Conservation (phyloP, 2,113 vertebrate species). For the Rissa tridactyla region DNA sequence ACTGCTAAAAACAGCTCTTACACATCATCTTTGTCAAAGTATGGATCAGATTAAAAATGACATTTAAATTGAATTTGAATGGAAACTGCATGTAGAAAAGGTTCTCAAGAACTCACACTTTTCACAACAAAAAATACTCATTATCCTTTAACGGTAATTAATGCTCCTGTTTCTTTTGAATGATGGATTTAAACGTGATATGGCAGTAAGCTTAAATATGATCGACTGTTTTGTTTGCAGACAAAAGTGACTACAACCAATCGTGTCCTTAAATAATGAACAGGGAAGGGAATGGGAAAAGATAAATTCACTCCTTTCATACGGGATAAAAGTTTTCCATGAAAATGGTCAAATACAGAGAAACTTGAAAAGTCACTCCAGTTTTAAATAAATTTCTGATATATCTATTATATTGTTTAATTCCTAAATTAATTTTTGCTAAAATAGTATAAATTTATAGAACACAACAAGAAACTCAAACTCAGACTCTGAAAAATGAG, state of each 20-base stretch:
- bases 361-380: background rate
- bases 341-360: background rate
- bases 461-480: background rate
- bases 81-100: slow-evolving; percentile 58
- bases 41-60: slow-evolving; percentile 62
- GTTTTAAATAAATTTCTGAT: background rate
- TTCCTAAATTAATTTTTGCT: background rate
- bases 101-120: slow-evolving; percentile 22
- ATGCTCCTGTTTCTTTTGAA: slow-evolving; percentile 2
- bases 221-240: background rate
- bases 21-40: slow-evolving; percentile 58
- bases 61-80: slow-evolving; percentile 27
- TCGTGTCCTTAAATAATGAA: background rate
- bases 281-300: background rate
- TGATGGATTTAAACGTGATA: slow-evolving; percentile 1
- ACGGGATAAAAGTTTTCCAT: background rate
- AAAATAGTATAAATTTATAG: background rate
- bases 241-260: background rate
- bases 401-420: background rate
- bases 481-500: background rate
- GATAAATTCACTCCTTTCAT: background rate
- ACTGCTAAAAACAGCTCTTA: slow-evolving; percentile 69
- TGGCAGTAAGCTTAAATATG: background rate
- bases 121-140: slow-evolving; percentile 23
- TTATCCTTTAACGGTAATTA: background rate